Evolutionary conservation across 2,797 vertebrate genomes (phyloP).

Genomic region (Megalops cyprinoides): DNA sequence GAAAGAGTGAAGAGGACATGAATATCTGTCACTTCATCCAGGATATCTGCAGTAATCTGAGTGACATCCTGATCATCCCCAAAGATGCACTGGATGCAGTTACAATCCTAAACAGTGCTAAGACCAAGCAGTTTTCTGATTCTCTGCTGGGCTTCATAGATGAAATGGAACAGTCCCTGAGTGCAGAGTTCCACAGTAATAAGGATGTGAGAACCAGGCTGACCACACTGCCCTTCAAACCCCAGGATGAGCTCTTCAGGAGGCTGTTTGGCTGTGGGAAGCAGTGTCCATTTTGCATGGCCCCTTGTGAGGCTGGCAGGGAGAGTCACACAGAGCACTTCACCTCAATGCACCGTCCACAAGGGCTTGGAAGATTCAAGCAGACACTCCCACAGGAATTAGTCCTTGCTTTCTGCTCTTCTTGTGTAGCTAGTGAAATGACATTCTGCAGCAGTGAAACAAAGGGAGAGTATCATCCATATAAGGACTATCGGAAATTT

Average conservation of each 20-base stretch:
- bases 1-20: neutral
- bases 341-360: conserved; percentile 53
- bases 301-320: conserved; percentile 63
- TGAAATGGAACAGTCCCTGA: conserved; percentile 42
- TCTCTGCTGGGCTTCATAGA: conserved; percentile 46
- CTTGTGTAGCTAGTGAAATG: conserved; percentile 40
- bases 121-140: conserved; percentile 50
- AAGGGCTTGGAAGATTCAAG: conserved; percentile 58
- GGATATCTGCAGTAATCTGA: conserved; percentile 55
- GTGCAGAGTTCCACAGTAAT: neutral
- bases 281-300: conserved; percentile 68
- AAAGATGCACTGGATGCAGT: conserved; percentile 51
- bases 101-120: conserved; percentile 54
- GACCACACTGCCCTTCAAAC: conserved; percentile 35
- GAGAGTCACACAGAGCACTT: conserved; percentile 51
- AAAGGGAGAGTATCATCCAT: rapidly evolving
- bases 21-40: conserved; percentile 53
- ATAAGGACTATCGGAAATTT: conserved; percentile 40
- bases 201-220: conserved; percentile 10
- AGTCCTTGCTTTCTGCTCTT: no score
- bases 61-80: conserved; percentile 55
- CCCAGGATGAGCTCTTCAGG: conserved; percentile 60
- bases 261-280: conserved; percentile 64
- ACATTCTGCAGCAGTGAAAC: neutral
- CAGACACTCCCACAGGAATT: no score